phyloP scores from a whole-genome alignment of 2,113 vertebrate genomes.

The Rhombomys opimus region DNA sequence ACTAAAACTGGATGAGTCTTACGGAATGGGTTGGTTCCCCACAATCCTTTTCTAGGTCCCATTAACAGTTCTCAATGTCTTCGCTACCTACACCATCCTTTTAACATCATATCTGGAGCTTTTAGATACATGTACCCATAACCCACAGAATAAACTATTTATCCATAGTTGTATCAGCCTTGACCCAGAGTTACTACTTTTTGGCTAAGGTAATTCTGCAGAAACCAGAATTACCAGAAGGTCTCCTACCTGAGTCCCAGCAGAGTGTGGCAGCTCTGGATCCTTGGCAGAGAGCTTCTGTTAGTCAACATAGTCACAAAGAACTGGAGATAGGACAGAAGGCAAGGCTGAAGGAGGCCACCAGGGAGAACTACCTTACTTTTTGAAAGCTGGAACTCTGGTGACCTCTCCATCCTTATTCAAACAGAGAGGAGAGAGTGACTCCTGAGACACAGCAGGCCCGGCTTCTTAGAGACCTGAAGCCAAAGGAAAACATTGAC shows the following conservation, averaged over 20 bases:
- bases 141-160: neutral
- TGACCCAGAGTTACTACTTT: neutral
- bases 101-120: neutral
- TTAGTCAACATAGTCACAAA: neutral
- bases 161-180: neutral
- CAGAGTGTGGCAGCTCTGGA: neutral
- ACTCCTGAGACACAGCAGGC: neutral
- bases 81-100: neutral
- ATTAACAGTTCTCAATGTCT: neutral
- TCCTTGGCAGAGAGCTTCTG: neutral
- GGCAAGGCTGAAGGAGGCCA: neutral
- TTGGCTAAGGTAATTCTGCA: neutral
- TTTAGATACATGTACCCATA: neutral
- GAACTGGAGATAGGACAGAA: neutral
- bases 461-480: neutral
- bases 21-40: neutral
- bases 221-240: neutral
- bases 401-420: neutral
- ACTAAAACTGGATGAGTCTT: neutral
- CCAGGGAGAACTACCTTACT: neutral
- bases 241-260: neutral
- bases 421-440: neutral
- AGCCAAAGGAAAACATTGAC: constrained; percentile 44
- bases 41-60: neutral
- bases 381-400: neutral